Conservation (phyloP, 2,113 vertebrate genomes). For the Atherinomorus stipes region DNA sequence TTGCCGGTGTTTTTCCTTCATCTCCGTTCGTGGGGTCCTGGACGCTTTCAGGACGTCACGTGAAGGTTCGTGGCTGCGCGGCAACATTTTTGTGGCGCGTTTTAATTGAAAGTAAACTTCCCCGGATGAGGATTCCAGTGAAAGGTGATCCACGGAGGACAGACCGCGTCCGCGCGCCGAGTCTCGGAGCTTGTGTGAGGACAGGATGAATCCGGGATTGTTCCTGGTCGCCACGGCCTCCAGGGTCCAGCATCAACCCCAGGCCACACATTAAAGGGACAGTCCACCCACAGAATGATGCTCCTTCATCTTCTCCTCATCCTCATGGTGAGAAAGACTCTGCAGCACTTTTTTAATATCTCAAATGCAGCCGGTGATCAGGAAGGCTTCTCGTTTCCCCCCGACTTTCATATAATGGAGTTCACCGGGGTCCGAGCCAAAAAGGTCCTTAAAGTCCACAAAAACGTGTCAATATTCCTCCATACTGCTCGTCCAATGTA, state of each 20-base stretch:
- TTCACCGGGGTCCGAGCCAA: too few species aligned
- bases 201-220: neutral
- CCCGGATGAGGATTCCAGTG: slow-evolving; percentile 47
- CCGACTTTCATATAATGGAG: too few species aligned
- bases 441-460: too few species aligned
- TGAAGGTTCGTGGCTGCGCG: slow-evolving; percentile 37
- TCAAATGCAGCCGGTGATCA: too few species aligned
- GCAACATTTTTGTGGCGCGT: slow-evolving; percentile 44
- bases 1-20: slow-evolving; percentile 68
- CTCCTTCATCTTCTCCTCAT: too few species aligned
- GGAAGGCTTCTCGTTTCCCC: too few species aligned
- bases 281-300: neutral
- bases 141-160: slow-evolving; percentile 37
- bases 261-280: too few species aligned
- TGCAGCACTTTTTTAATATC: too few species aligned
- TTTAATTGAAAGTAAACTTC: slow-evolving; percentile 71
- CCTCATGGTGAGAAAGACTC: too few species aligned
- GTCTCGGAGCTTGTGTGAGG: neutral
- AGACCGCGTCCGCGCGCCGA: neutral
- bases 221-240: neutral
- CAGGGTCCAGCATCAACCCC: neutral
- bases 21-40: slow-evolving; percentile 44
- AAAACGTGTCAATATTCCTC: too few species aligned
- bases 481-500: too few species aligned
- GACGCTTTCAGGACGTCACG: slow-evolving; percentile 49